A percentile compares a stretch with the other conserved stretches of the same genome.
phyloP scores from a whole-genome alignment of 1,140 invertebrate species.

The Cyclargus thomasi region DNA sequence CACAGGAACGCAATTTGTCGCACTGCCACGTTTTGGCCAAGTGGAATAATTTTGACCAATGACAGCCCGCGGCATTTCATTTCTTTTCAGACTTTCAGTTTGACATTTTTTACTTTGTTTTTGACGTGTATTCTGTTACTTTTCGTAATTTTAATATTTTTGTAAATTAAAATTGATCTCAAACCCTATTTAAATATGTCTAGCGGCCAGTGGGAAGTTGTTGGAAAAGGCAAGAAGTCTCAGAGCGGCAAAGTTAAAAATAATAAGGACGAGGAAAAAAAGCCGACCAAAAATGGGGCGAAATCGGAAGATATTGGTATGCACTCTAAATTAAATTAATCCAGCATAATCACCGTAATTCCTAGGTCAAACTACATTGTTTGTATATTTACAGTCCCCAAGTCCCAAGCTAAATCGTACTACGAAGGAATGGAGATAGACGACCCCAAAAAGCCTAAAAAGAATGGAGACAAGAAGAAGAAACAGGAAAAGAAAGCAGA shows the following conservation, averaged over 20 bases:
- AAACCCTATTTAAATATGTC: conserved; percentile 74
- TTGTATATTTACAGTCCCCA: conserved; percentile 38
- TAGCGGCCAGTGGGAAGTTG: conserved; percentile 84
- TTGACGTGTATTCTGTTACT: conserved; percentile 67
- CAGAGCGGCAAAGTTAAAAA: conserved; percentile 78
- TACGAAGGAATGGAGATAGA: conserved; percentile 66
- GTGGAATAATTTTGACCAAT: conserved; percentile 63
- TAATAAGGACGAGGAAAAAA: conserved; percentile 77
- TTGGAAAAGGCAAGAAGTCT: conserved; percentile 82
- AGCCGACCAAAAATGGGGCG: conserved; percentile 56
- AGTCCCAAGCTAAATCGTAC: conserved; percentile 57
- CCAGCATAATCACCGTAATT: not conserved
- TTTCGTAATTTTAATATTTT: conserved; percentile 59
- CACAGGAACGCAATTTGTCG: conserved; percentile 17
- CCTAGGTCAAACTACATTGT: not conserved
- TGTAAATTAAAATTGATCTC: conserved; percentile 37
- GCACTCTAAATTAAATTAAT: not conserved
- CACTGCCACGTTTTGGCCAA: conserved; percentile 66
- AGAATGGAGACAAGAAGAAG: conserved; percentile 60
- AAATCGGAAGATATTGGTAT: conserved; percentile 63
- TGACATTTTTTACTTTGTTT: conserved; percentile 62
- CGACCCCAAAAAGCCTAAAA: conserved; percentile 66
- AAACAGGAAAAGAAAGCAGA: conserved; percentile 74
- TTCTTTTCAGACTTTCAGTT: conserved; percentile 34
- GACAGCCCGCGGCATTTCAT: conserved; percentile 27